Evolutionary conservation across 2,888 invertebrate genomes (phyloP).

Genomic region (Zaprionus bogoriensis): DNA sequence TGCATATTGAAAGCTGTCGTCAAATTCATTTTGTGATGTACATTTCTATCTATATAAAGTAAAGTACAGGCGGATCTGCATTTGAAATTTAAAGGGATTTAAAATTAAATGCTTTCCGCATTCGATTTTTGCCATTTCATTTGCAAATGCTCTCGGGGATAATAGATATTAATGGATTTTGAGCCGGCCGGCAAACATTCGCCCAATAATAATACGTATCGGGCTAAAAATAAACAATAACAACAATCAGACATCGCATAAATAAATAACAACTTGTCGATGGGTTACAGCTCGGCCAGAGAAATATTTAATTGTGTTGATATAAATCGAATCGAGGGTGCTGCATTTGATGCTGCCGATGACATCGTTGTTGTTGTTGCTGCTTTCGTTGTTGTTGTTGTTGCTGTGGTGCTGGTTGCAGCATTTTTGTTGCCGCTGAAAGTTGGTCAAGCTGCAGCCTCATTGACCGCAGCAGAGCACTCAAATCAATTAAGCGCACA

Average conservation of each 20-base stretch:
- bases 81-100: slow-evolving; percentile 48
- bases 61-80: slow-evolving; percentile 13
- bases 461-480: slow-evolving; percentile 39
- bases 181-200: slow-evolving; percentile 36
- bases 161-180: slow-evolving; percentile 74
- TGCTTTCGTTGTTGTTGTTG: slow-evolving; percentile 4
- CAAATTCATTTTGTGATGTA: slow-evolving; percentile 37
- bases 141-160: slow-evolving; percentile 43
- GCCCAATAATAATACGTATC: slow-evolving; percentile 38
- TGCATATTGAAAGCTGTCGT: slow-evolving; percentile 51
- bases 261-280: slow-evolving; percentile 63
- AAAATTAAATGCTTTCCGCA: slow-evolving; percentile 42
- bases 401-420: neutral
- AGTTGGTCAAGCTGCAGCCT: slow-evolving; percentile 23
- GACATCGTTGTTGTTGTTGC: slow-evolving; percentile 4
- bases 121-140: slow-evolving; percentile 33
- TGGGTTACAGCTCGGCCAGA: slow-evolving; percentile 24
- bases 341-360: slow-evolving; percentile 13
- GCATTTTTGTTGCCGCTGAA: slow-evolving; percentile 1
- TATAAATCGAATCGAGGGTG: slow-evolving; percentile 42
- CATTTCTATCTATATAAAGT: no score
- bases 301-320: slow-evolving; percentile 71
- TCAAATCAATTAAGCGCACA: slow-evolving; percentile 61
- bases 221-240: slow-evolving; percentile 19
- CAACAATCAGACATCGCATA: slow-evolving; percentile 53